These are phyloP conservation scores for Hermodice carunculata DNA, from an alignment of 2,888 invertebrate genomes.

Conservation along the genomic window DNA sequence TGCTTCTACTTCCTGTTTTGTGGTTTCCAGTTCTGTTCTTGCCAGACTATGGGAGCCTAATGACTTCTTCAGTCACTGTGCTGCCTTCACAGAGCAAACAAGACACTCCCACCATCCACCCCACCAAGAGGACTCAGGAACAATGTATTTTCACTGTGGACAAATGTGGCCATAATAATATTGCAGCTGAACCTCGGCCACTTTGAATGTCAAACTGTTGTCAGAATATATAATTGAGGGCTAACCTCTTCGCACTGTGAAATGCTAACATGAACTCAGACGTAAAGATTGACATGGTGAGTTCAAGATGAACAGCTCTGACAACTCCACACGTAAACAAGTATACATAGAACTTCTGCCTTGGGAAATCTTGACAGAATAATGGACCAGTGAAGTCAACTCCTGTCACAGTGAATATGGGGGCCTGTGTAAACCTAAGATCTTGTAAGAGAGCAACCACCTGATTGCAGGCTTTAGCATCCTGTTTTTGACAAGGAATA, in stretches of 20 bases:
- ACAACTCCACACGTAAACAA: background rate
- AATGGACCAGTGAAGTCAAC: slow-evolving; percentile 21
- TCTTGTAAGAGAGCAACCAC: background rate
- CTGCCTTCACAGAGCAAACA: slow-evolving; percentile 7
- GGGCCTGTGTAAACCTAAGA: background rate
- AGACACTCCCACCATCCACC: slow-evolving; percentile 30
- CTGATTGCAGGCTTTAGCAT: background rate
- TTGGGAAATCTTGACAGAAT: background rate
- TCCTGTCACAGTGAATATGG: slow-evolving; percentile 9
- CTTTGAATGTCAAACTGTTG: background rate
- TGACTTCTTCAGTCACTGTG: background rate
- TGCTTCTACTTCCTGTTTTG: background rate
- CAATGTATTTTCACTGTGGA: slow-evolving; percentile 19
- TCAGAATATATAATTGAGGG: background rate
- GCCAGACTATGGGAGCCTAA: background rate
- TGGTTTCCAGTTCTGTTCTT: background rate
- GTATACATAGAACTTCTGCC: background rate
- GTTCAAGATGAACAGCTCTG: background rate
- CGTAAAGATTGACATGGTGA: background rate
- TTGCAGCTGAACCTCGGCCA: background rate
- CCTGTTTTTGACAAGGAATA: background rate
- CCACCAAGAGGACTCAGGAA: slow-evolving; percentile 16
- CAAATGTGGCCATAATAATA: background rate
- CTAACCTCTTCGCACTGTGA: background rate
- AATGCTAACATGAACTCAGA: background rate